Evolutionary conservation across 2,888 invertebrate species (phyloP), one percentile per base, ranked within the genome.

Genomic region (Seladonia tumulorum): DNA sequence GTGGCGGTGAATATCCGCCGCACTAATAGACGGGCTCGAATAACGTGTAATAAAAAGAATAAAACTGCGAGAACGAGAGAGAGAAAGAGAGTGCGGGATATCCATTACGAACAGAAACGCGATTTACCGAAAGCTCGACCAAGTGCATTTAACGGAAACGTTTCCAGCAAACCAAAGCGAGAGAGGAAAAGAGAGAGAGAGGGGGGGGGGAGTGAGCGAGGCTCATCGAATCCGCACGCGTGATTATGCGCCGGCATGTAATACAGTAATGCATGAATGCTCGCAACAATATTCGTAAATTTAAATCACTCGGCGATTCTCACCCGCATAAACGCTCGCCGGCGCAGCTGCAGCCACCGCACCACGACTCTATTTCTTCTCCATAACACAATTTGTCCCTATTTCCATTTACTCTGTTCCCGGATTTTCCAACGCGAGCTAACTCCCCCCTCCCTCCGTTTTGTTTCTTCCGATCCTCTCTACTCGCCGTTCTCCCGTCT

Each of bases 291-390:
- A 86, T 85, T 85, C 79, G 79, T 76, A 73, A 79, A 85, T 85
- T 86, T 81, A 86, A 86, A 86, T 85, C 85, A 85, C 79, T 86
- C 73, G 76, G 14, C 76, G 86, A 85, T 85, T 79, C 76, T 85
- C 78, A 60, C 57, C 72, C 81, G 68, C 81, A 42, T 86, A 86
- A 86, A 86, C 68, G 85, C 49, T 22, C 72, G 63, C 35, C 63
- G 47, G 76, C 73, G 39, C 78, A 79, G 78, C 70, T 86, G 86
- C 85, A 81, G 57, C 74, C 7, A 76, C 77, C 77, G 63, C 18
- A 49, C 78, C 35, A 25, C 81, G 85, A 81, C 85, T 85, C 86
- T 86, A 86, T 86, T 85, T 86, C 81, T 85, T 86, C 78, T 72
- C 71, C 79, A 76, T 79, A 81, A 86, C 81, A 76, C 81, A 85